phyloP scores from a whole-genome alignment of 2,888 invertebrate genomes.

The Ectobius pallidus region DNA sequence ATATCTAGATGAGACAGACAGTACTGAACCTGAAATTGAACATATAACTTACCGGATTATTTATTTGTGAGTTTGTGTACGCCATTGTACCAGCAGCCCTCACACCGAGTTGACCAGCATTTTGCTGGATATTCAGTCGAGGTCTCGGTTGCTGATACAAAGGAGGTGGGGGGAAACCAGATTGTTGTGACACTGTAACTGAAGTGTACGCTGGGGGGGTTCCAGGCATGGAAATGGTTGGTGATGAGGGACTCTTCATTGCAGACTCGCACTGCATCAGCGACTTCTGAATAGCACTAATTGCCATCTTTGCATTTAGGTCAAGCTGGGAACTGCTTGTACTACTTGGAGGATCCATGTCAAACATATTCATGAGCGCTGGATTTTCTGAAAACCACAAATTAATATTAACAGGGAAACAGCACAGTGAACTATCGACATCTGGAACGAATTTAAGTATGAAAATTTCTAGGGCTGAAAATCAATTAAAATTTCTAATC shows the following conservation, averaged over 20 bases:
- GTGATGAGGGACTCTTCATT: slow-evolving; percentile 67
- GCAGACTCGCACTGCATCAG: slow-evolving; percentile 79
- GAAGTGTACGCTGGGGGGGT: slow-evolving; percentile 67
- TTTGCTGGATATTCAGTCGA: slow-evolving; percentile 51
- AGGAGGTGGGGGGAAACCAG: slow-evolving; percentile 55
- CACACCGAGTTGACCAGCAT: slow-evolving; percentile 41
- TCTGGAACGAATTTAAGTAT: too few species aligned
- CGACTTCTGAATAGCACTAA: slow-evolving; percentile 88
- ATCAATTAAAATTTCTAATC: too few species aligned
- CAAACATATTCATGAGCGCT: slow-evolving; percentile 56
- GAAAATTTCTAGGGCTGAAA: too few species aligned
- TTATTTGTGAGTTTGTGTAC: not conserved
- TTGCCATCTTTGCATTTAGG: slow-evolving; percentile 78
- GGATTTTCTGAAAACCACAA: slow-evolving; percentile 17
- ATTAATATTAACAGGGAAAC: too few species aligned
- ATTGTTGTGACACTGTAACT: slow-evolving; percentile 52
- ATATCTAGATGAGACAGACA: too few species aligned
- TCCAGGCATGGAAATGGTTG: slow-evolving; percentile 58
- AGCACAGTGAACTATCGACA: too few species aligned
- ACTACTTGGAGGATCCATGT: slow-evolving; percentile 53
- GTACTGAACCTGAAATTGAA: too few species aligned
- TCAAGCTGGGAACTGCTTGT: slow-evolving; percentile 53
- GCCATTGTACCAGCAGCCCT: slow-evolving; percentile 2
- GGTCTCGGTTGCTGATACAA: slow-evolving; percentile 54
- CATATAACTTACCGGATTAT: slow-evolving; percentile 25